Evolutionary conservation across 2,888 invertebrate species (phyloP).

Genomic region (Papilio gigon): DNA sequence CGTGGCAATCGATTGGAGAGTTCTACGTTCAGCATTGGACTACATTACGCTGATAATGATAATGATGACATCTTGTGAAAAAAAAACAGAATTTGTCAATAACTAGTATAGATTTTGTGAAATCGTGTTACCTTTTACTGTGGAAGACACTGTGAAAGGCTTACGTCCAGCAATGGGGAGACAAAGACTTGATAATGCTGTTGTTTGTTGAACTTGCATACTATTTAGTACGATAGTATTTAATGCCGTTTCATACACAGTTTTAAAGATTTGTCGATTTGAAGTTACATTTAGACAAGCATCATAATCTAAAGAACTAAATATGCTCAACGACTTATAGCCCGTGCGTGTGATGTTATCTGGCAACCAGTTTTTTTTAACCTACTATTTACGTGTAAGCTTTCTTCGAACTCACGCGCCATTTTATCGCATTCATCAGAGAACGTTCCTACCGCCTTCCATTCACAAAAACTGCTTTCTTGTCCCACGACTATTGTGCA

Average conservation of each 20-base stretch:
- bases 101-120: neutral
- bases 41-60: too few relatives aligned
- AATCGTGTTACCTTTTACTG: neutral
- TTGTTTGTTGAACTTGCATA: too few relatives aligned
- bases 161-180: too few relatives aligned
- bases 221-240: too few relatives aligned
- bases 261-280: neutral
- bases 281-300: neutral
- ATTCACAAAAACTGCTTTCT: constrained; percentile 25
- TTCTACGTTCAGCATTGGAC: too few relatives aligned
- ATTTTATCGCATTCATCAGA: constrained; percentile 19
- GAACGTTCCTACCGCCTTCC: constrained; percentile 5
- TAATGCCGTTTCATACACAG: too few relatives aligned
- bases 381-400: constrained; percentile 21
- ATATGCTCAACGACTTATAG: neutral
- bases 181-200: too few relatives aligned
- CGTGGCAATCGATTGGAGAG: too few relatives aligned
- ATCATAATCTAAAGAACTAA: neutral
- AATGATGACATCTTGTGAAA: too few relatives aligned
- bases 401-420: constrained; percentile 23
- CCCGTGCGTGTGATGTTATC: constrained; percentile 11
- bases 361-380: constrained; percentile 21
- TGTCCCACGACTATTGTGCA: constrained; percentile 26
- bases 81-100: too few relatives aligned
- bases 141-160: too few relatives aligned